A percentile compares a stretch with the other conserved stretches of the same genome.
These are phyloP conservation scores for Dryobotodes eremita DNA, from an alignment of 2,888 invertebrate species.

Conservation along the genomic window DNA sequence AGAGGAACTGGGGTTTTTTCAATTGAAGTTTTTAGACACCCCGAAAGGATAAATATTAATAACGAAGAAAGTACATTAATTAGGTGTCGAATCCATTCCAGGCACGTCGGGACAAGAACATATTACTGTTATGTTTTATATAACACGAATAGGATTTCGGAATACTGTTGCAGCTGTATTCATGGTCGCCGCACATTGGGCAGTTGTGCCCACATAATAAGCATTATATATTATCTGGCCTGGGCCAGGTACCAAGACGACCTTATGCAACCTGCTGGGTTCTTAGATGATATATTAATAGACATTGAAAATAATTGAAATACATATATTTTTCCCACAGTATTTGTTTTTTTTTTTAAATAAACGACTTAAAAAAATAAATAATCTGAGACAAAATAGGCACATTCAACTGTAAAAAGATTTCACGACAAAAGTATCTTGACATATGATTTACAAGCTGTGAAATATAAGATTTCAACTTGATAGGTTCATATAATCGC, in stretches of 20 bases:
- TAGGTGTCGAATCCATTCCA: constrained; percentile 20
- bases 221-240: constrained; percentile 18
- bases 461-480: constrained; percentile 19
- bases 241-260: constrained; percentile 16
- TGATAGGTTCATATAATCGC: constrained; percentile 17
- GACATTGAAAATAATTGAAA: constrained; percentile 6
- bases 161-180: constrained; percentile 12
- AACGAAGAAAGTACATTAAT: constrained; percentile 16
- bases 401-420: constrained; percentile 13
- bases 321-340: constrained; percentile 9
- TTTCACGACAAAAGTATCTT: constrained; percentile 16
- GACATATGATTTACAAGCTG: constrained; percentile 18
- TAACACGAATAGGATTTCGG: constrained; percentile 6
- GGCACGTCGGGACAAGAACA: constrained; percentile 10
- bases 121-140: constrained; percentile 22
- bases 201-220: constrained; percentile 18
- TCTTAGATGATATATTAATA: constrained; percentile 12
- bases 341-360: no score
- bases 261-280: constrained; percentile 18
- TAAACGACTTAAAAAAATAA: neutral
- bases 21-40: constrained; percentile 34
- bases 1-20: constrained; percentile 26
- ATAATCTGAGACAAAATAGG: constrained; percentile 1
- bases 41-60: constrained; percentile 18
- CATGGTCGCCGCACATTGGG: constrained; percentile 21